Base-by-base conservation (phyloP, 1,140 invertebrate genomes). In the Drosophila subpulchrella region DNA sequence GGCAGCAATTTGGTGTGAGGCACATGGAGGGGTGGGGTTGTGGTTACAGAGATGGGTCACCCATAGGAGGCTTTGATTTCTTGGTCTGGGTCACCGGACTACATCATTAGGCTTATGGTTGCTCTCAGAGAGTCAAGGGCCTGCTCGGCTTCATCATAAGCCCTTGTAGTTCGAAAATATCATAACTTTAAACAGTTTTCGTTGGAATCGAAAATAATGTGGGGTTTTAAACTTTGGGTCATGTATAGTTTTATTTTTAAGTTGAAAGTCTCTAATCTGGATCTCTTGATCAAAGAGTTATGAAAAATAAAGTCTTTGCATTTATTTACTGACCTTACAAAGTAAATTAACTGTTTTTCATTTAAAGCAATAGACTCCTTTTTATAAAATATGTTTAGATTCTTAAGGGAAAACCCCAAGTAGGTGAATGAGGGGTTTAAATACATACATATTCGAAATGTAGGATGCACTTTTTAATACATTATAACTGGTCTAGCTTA, bases 1-100 rank as follows among this genome's bases (percentile, higher is more conserved):
- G 59, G 47, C 36, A 32, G 17, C 30, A 34, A 34, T 17, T 12
- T 53, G 8, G 17, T 44, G 44, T 59, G 32, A 36, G 20, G 48
- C 38, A 58, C 60, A 61, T 62, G 12, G 10, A 7, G 2, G n/a
- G 47, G 13, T 17, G 34, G 10, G 47, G 12, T 39, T n/a, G 11
- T 12, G 36, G 41, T 11, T 36, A 30, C 6, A 34, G 32, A 53
- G 32, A 34, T 7, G 30, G 27, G 30, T 51, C 11, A 51, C 6
- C 48, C 34, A 36, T 0, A 4, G 50, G 48, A 15, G 27, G 8
- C 15, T 20, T 46, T 46, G 17, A 46, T 46, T 46, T 20, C 8
- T 13, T 34, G 8, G 27, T 17, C 10, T 51, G n/a, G 48, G 7
- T n/a, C 24, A 17, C 10, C 5, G 27, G 5, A 17, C 15, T 10